phyloP scores from a whole-genome alignment of 2,888 invertebrate genomes.

The Torymus aiolomorphi region DNA sequence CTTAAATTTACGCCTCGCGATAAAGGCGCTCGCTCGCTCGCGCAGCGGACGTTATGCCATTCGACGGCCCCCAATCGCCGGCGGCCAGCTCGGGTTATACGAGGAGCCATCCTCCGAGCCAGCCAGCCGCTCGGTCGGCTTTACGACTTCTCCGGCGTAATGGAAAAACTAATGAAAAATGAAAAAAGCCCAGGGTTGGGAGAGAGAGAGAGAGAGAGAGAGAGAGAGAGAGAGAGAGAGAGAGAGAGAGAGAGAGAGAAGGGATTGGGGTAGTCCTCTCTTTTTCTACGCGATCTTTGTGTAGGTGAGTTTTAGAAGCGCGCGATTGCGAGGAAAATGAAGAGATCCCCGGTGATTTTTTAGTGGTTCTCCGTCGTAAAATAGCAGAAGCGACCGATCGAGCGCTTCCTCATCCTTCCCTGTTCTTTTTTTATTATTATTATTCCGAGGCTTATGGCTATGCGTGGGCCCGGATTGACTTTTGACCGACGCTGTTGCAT shows the following conservation, averaged over 20 bases:
- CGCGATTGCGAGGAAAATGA: conserved; percentile 42
- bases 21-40: conserved; percentile 57
- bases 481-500: too few species aligned
- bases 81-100: conserved; percentile 57
- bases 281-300: neutral
- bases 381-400: neutral
- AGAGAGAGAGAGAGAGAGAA: too few species aligned
- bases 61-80: conserved; percentile 61
- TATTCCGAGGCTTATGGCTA: too few species aligned
- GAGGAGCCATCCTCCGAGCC: conserved; percentile 37
- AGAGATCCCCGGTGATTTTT: conserved; percentile 16
- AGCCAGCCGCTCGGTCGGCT: conserved; percentile 41
- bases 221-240: too few species aligned
- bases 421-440: neutral
- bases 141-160: conserved; percentile 61
- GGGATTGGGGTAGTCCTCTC: neutral
- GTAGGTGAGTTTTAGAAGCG: neutral
- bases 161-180: conserved; percentile 64
- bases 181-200: conserved; percentile 30
- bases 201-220: too few species aligned
- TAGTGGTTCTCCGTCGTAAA: neutral
- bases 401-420: neutral
- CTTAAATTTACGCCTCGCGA: conserved; percentile 65
- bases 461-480: too few species aligned
- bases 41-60: conserved; percentile 60